A percentile compares a stretch with the other conserved stretches of the same genome.
phyloP scores from a whole-genome alignment of 2,888 invertebrate species.

The Nineta flava region DNA sequence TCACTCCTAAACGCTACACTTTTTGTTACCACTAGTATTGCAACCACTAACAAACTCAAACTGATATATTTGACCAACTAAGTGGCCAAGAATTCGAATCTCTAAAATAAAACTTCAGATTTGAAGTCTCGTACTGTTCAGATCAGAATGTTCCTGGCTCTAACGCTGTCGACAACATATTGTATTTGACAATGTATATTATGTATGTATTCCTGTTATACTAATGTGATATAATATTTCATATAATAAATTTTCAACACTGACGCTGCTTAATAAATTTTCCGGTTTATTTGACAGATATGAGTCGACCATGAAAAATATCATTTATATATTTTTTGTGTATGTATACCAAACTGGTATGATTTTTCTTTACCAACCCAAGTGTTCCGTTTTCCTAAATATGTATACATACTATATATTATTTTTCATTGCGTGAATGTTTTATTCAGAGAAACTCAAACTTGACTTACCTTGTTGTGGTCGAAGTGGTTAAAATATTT shows the following conservation, averaged over 20 bases:
- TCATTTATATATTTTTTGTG: background rate
- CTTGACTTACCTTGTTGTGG: too few relatives aligned
- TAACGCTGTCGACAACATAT: background rate
- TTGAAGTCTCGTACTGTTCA: too few relatives aligned
- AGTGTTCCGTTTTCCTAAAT: background rate
- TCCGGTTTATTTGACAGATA: constrained; percentile 7
- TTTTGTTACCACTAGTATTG: too few relatives aligned
- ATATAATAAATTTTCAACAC: constrained; percentile 5
- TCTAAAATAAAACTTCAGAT: too few relatives aligned
- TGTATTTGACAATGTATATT: background rate
- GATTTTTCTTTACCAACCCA: background rate
- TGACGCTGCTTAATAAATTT: constrained; percentile 6
- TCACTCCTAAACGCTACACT: too few relatives aligned
- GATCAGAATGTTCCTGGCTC: too few relatives aligned
- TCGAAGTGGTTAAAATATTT: too few relatives aligned
- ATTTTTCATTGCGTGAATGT: background rate
- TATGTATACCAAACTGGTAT: background rate
- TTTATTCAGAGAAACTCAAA: too few relatives aligned
- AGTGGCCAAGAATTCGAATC: too few relatives aligned
- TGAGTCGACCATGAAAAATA: constrained; percentile 7
- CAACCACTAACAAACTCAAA: too few relatives aligned
- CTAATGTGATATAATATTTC: constrained; percentile 1
- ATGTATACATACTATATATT: background rate
- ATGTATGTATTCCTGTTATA: background rate
- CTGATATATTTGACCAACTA: too few relatives aligned